Evolutionary conservation across 2,888 invertebrate genomes (phyloP).

Genomic region (Melitaea athalia): DNA sequence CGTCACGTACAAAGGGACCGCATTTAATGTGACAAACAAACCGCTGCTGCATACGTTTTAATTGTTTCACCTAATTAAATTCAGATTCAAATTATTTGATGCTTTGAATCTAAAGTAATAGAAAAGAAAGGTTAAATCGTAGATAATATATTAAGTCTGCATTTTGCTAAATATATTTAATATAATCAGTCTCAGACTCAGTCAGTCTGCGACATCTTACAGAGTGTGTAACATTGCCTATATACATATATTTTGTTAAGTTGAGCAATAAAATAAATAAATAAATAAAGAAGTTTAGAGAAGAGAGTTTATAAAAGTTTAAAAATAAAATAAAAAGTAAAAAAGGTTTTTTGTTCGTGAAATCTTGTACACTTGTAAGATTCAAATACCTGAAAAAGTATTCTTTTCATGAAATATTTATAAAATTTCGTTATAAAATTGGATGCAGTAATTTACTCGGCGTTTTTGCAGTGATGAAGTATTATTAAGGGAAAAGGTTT

Average conservation of each 20-base stretch:
- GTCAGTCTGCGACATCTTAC: too few relatives aligned
- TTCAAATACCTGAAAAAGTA: neutral
- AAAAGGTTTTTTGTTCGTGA: too few relatives aligned
- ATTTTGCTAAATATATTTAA: too few relatives aligned
- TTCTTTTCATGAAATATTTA: neutral
- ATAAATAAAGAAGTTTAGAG: too few relatives aligned
- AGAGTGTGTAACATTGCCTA: too few relatives aligned
- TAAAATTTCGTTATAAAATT: neutral
- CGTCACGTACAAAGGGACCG: slow-evolving; percentile 34
- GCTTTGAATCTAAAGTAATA: neutral
- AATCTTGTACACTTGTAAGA: too few relatives aligned
- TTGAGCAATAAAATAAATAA: too few relatives aligned
- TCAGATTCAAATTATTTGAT: neutral
- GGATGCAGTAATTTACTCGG: neutral
- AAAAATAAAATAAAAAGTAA: too few relatives aligned
- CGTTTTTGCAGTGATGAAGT: neutral
- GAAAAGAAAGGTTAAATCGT: neutral
- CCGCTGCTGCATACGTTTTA: slow-evolving; percentile 28
- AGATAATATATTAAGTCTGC: neutral
- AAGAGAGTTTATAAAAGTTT: too few relatives aligned
- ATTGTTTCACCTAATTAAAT: slow-evolving; percentile 37
- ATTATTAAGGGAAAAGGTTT: slow-evolving; percentile 51
- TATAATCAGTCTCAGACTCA: too few relatives aligned
- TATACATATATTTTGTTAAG: too few relatives aligned
- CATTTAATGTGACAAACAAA: slow-evolving; percentile 39